These are phyloP conservation scores for Callyntrura sp. DNA, from an alignment of 2,888 invertebrate genomes.

Conservation along the genomic window DNA sequence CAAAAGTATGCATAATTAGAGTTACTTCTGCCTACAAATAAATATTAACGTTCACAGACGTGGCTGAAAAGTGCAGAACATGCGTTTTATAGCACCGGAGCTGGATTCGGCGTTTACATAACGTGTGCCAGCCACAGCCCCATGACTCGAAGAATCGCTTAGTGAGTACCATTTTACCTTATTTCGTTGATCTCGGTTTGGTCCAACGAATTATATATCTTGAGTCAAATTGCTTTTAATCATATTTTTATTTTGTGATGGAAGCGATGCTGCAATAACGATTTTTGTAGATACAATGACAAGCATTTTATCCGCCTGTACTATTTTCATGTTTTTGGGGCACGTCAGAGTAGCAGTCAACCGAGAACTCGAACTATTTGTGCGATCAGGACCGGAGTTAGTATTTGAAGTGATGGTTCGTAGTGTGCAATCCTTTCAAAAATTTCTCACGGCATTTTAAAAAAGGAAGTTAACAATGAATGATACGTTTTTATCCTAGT, in stretches of 20 bases:
- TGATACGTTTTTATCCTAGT: background rate
- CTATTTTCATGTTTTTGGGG: conserved; percentile 64
- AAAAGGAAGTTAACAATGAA: too few relatives aligned
- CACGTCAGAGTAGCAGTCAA: conserved; percentile 35
- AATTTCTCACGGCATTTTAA: background rate
- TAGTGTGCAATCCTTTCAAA: background rate
- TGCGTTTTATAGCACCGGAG: conserved; percentile 54
- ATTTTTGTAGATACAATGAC: conserved; percentile 15
- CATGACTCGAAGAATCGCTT: background rate
- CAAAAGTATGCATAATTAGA: too few relatives aligned
- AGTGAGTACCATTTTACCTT: too few relatives aligned
- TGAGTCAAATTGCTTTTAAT: background rate
- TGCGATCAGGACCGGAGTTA: conserved; percentile 37
- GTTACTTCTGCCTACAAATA: too few relatives aligned
- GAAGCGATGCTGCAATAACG: conserved; percentile 23
- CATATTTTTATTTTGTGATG: too few relatives aligned
- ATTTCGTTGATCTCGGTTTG: too few relatives aligned
- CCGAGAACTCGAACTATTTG: background rate
- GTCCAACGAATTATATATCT: background rate
- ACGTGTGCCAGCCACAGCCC: conserved; percentile 48
- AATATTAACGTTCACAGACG: too few relatives aligned
- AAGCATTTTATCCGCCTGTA: conserved; percentile 19
- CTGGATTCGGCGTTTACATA: conserved; percentile 55
- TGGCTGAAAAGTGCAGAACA: conserved; percentile 64
- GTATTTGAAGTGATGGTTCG: conserved; percentile 59